These are phyloP conservation scores for Drosophila percnosoma DNA, from an alignment of 2,888 invertebrate species.

Conservation along the genomic window DNA sequence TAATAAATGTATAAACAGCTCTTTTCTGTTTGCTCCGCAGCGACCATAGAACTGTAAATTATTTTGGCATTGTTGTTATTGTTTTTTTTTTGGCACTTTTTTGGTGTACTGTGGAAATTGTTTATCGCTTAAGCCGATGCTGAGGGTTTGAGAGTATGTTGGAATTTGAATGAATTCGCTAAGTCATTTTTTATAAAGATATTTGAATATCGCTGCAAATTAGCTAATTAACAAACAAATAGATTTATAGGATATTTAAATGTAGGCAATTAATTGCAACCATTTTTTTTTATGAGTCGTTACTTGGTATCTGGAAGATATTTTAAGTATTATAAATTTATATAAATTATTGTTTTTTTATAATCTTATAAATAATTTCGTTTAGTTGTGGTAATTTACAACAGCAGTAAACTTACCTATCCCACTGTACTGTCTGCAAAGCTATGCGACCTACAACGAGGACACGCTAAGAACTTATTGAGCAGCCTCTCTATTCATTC, in stretches of 20 bases:
- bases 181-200: not conserved
- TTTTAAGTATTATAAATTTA: not conserved
- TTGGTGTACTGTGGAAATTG: constrained; percentile 6
- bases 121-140: not conserved
- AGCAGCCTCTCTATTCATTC: constrained; percentile 30
- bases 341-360: not conserved
- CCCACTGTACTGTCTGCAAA: constrained; percentile 22
- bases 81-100: constrained; percentile 7
- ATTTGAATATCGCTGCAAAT: not conserved
- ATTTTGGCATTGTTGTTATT: constrained; percentile 53
- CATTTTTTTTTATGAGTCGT: not conserved
- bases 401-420: not conserved
- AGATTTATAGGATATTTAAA: not conserved
- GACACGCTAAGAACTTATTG: constrained; percentile 52
- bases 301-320: not conserved
- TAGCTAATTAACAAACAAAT: not conserved
- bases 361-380: not conserved
- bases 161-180: not conserved
- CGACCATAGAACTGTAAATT: constrained; percentile 50
- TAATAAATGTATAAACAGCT: constrained; percentile 66
- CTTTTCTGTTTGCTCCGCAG: constrained; percentile 17
- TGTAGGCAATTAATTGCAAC: not conserved
- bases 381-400: not conserved
- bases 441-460: constrained; percentile 8
- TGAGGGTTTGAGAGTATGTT: too few relatives aligned